Base-by-base conservation (phyloP, 2,797 vertebrate species). In the Sebastes hopkinsi region DNA sequence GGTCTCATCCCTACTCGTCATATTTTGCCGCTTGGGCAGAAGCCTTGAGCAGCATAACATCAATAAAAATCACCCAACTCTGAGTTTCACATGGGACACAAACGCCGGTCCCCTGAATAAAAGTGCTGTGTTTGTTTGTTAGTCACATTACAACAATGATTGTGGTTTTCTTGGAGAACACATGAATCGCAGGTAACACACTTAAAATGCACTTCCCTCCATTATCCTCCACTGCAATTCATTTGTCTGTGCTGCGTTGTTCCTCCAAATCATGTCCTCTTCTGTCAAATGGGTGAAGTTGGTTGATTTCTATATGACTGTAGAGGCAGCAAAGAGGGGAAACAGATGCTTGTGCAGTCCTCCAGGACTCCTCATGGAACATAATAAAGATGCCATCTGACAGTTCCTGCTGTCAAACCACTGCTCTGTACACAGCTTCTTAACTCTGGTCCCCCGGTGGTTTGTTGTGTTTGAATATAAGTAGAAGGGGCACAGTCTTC, bases 381-480 rank as follows among this genome's bases (percentile, higher is more conserved):
- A 68, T 89, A 91, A 93, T 95, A 94, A 93, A 93, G 91, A 92
- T 88, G 90, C 92, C 92, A 93, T 93, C 90, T 94, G 92, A 94
- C 91, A 91, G 85, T 83, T 94, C 89, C 91, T 93, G 88, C 92
- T 95, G 93, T 94, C 91, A 87, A 87, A 90, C 80, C 76, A 72
- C 84, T 81, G 87, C 89, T 93, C 88, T 81, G 70, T 75, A 83
- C 78, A 78, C 84, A 80, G 77, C 84, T 77, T 83, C 77, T 82
- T 73, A 88, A 85, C 87, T 81, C 79, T 65, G 66, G 36, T 90
- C 80, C 87, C 82, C 62, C 4, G 4, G 81, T 87, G 81, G 79
- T 91, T 83, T 84, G 74, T 86, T 86, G 64, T 81, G 54, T 91
- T 90, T 89, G 83, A 88, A 81, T 85, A 79, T 76, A 82, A 72